A percentile compares a stretch with the other conserved stretches of the same genome.
These are phyloP conservation scores for Pristionchus mayeri DNA, from an alignment of 2,888 invertebrate species.

Conservation along the genomic window DNA sequence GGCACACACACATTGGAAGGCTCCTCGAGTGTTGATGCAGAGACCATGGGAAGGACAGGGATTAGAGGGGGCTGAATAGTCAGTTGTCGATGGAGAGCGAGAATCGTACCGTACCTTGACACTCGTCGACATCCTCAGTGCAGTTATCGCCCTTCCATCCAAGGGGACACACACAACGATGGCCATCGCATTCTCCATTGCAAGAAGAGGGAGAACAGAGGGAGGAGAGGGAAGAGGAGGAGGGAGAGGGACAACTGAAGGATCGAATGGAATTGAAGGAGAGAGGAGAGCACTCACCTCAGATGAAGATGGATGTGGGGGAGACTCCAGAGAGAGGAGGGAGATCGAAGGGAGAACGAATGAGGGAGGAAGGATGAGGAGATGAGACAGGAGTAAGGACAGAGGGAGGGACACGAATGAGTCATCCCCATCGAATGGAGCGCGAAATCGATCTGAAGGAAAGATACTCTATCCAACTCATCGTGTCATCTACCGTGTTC, in stretches of 20 bases:
- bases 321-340: conserved; percentile 23
- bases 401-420: conserved; percentile 34
- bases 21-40: conserved; percentile 46
- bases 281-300: neutral
- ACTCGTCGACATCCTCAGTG: conserved; percentile 43
- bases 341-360: conserved; percentile 24
- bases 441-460: neutral
- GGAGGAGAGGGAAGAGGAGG: neutral
- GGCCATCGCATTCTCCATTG: conserved; percentile 35
- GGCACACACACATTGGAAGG: conserved; percentile 42
- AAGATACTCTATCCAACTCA: neutral
- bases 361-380: conserved; percentile 34
- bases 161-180: conserved; percentile 38
- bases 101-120: neutral
- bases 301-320: neutral
- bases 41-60: conserved; percentile 31
- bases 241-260: conserved; percentile 29
- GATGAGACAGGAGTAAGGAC: neutral
- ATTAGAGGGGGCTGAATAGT: neutral
- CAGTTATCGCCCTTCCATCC: conserved; percentile 44
- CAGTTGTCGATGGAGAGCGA: neutral
- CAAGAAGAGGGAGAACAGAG: conserved; percentile 13
- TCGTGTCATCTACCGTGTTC: neutral
- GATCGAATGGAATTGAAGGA: neutral
- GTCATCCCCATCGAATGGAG: conserved; percentile 5